phyloP scores from a whole-genome alignment of 2,797 vertebrate species.

The Erethizon dorsatum region DNA sequence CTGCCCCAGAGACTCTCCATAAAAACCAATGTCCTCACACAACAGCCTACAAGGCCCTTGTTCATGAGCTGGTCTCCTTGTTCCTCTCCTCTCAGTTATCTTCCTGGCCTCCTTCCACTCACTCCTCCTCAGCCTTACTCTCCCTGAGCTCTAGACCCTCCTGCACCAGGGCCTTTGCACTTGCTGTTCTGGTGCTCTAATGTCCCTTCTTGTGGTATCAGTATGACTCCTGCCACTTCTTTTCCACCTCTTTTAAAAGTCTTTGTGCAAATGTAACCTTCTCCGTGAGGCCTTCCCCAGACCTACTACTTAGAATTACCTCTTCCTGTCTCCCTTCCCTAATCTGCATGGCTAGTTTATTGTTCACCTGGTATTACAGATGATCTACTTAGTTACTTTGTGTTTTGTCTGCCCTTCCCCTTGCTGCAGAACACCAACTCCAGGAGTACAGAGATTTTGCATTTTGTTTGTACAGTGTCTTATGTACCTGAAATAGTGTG shows the following conservation, averaged over 20 bases:
- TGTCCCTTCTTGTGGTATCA: background rate
- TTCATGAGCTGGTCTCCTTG: background rate
- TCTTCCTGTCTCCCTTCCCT: background rate
- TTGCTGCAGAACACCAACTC: background rate
- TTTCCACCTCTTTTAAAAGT: background rate
- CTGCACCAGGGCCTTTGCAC: background rate
- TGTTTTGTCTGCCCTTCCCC: background rate
- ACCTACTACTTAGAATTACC: background rate
- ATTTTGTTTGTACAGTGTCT: background rate
- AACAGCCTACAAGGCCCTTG: background rate
- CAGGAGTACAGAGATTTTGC: background rate
- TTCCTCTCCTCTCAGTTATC: background rate
- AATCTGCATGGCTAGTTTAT: background rate
- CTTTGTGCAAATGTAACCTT: conserved; percentile 2
- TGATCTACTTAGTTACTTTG: background rate
- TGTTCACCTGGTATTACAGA: background rate
- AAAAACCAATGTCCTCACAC: background rate
- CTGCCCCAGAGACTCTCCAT: background rate
- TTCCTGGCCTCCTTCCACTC: background rate
- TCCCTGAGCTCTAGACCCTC: background rate
- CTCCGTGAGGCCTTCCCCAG: background rate
- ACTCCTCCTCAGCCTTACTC: background rate
- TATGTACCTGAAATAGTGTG: background rate
- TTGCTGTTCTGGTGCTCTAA: background rate
- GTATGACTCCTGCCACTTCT: background rate